A percentile compares a stretch with the other conserved stretches of the same genome.
phyloP scores from a whole-genome alignment of 1,140 invertebrate genomes.

The Aphaenogaster floridana region DNA sequence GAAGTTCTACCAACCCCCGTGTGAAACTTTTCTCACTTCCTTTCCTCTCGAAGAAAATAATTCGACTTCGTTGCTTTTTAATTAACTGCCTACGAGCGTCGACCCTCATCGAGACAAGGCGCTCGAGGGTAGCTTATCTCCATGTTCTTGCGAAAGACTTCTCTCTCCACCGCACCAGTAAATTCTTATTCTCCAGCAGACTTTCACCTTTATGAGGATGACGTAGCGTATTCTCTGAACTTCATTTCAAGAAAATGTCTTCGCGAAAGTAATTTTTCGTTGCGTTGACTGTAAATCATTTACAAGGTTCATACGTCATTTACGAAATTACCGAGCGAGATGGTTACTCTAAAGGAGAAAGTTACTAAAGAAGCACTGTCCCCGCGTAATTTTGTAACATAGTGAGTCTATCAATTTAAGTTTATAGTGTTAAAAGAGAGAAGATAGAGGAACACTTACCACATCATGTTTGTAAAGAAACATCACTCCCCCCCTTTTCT shows the following conservation, averaged over 20 bases:
- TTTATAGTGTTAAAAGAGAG: neutral
- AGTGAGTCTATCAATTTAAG: neutral
- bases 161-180: neutral
- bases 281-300: slow-evolving; percentile 28
- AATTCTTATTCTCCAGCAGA: slow-evolving; percentile 62
- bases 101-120: slow-evolving; percentile 37
- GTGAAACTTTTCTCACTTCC: slow-evolving; percentile 27
- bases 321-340: slow-evolving; percentile 12
- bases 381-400: neutral
- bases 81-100: slow-evolving; percentile 67
- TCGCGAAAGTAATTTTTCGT: slow-evolving; percentile 52
- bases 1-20: neutral
- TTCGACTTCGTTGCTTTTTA: slow-evolving; percentile 75
- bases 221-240: slow-evolving; percentile 49
- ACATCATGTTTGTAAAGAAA: neutral
- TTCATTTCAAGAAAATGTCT: slow-evolving; percentile 38
- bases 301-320: slow-evolving; percentile 18
- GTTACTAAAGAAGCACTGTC: neutral
- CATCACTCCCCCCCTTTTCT: neutral
- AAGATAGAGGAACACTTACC: neutral
- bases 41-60: slow-evolving; percentile 57
- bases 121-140: slow-evolving; percentile 63
- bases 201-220: slow-evolving; percentile 58
- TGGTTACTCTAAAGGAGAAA: neutral
- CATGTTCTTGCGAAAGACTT: slow-evolving; percentile 16